Conservation (phyloP, 2,888 invertebrate genomes). For the Acleris holmiana region DNA sequence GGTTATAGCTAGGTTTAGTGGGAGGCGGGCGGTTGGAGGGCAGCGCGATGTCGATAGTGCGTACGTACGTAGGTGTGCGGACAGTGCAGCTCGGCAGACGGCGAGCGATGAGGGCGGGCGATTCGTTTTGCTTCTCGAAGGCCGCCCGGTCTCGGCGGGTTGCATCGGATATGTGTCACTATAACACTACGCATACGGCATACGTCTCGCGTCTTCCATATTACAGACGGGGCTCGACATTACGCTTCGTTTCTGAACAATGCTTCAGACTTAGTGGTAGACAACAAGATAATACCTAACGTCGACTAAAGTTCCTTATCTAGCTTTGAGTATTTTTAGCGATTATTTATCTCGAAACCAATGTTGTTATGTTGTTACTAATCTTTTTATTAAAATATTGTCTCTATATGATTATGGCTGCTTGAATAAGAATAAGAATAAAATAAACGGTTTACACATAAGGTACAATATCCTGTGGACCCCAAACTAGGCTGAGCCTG, state of each 20-base stretch:
- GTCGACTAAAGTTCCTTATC: background rate
- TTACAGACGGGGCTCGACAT: conserved; percentile 5
- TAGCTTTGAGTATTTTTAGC: too few species aligned
- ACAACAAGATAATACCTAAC: background rate
- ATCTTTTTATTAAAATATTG: too few species aligned
- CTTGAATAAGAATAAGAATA: too few species aligned
- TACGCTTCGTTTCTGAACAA: background rate
- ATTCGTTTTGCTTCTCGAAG: conserved; percentile 77
- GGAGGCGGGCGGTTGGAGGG: conserved; percentile 14
- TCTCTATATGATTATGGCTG: too few species aligned
- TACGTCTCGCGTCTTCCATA: conserved; percentile 3
- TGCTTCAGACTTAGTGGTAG: too few species aligned
- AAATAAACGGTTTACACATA: too few species aligned
- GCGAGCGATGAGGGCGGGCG: conserved; percentile 51
- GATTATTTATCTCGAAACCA: too few species aligned
- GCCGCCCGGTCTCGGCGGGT: conserved; percentile 73
- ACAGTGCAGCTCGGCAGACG: conserved; percentile 41
- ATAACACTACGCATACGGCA: conserved; percentile 59
- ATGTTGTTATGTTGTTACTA: too few species aligned
- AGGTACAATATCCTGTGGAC: too few species aligned
- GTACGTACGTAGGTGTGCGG: conserved; percentile 3
- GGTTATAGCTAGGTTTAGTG: conserved; percentile 13
- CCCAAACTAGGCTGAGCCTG: too few species aligned
- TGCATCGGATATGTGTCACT: conserved; percentile 79
- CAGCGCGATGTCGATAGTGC: conserved; percentile 8